phyloP scores from a whole-genome alignment of 2,797 vertebrate genomes.

The Forpus xanthops region DNA sequence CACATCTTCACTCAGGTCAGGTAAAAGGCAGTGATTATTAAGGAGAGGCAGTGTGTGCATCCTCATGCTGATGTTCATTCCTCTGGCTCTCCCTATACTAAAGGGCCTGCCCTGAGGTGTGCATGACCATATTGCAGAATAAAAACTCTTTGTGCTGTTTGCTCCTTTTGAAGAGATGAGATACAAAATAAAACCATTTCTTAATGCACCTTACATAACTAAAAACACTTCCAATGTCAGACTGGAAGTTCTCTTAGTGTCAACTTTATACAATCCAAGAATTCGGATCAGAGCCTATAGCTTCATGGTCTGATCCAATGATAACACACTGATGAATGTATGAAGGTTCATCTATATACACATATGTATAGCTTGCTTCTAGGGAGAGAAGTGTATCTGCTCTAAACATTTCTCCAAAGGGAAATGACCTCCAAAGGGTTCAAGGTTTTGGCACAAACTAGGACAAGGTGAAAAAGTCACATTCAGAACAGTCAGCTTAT shows the following conservation, averaged over 20 bases:
- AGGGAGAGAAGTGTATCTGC: neutral
- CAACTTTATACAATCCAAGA: neutral
- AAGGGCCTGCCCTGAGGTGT: neutral
- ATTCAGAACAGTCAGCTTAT: neutral
- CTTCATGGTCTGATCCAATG: neutral
- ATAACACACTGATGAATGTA: neutral
- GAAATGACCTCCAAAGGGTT: neutral
- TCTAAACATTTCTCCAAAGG: neutral
- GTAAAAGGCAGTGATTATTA: neutral
- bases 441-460: neutral
- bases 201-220: neutral
- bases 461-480: neutral
- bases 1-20: neutral
- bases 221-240: neutral
- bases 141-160: neutral
- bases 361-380: neutral
- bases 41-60: rapidly evolving
- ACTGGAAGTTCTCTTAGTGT: neutral
- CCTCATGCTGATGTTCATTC: neutral
- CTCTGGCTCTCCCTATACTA: neutral
- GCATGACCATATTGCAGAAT: neutral
- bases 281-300: neutral
- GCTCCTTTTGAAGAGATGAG: neutral
- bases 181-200: neutral
- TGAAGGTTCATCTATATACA: neutral